Conservation (phyloP, 2,113 vertebrate genomes). For the Pelodiscus sinensis region DNA sequence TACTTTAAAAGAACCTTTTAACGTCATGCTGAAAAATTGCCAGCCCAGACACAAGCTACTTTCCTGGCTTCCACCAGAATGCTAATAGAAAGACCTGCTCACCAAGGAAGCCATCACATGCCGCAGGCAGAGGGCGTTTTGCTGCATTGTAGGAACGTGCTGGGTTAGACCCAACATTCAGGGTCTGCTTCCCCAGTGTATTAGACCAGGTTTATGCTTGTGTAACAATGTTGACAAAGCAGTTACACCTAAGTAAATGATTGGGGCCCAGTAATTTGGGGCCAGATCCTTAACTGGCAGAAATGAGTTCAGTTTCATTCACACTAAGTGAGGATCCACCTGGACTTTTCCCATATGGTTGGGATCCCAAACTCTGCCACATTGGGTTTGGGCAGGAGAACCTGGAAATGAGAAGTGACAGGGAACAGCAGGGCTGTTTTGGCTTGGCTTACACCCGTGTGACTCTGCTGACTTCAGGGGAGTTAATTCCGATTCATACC, state of each 20-base stretch:
- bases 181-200: not conserved
- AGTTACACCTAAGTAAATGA: not conserved
- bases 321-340: not conserved
- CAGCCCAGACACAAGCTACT: not conserved
- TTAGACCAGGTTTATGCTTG: not conserved
- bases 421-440: not conserved
- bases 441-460: not conserved
- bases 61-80: not conserved
- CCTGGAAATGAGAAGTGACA: not conserved
- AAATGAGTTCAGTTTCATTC: not conserved
- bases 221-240: not conserved
- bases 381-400: not conserved
- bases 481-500: not conserved
- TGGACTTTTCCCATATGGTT: not conserved
- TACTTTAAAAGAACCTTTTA: not conserved
- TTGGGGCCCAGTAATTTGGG: not conserved
- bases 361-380: not conserved
- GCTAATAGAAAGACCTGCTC: too few species aligned
- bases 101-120: not conserved
- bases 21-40: not conserved
- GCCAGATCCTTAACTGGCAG: not conserved
- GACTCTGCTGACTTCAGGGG: not conserved
- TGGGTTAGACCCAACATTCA: not conserved
- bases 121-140: not conserved
- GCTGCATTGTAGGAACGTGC: not conserved